Conservation (phyloP, 2,113 vertebrate species). For the Rhodinocichla rosea region DNA sequence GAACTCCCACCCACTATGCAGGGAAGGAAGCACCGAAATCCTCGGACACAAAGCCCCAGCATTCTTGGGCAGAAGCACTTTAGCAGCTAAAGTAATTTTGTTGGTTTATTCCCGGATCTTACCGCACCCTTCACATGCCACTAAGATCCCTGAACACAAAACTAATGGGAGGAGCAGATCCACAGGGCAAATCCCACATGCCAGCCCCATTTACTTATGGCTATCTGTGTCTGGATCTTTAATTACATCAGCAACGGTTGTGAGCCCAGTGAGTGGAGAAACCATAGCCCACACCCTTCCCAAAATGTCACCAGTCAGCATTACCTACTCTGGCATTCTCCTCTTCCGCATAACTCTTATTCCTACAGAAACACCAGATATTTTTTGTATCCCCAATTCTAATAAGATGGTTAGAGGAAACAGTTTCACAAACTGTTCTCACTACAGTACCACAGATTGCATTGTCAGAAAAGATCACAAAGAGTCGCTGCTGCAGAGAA, state of each 20-base stretch:
- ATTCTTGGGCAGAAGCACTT: neutral
- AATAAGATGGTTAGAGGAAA: accelerated
- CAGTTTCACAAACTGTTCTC: accelerated
- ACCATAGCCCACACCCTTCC: constrained; percentile 69
- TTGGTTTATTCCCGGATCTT: neutral
- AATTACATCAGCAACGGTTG: constrained; percentile 77
- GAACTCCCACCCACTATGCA: neutral
- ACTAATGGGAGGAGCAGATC: neutral
- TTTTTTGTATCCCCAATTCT: neutral
- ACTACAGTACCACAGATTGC: accelerated
- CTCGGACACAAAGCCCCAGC: neutral
- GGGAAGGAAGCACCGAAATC: neutral
- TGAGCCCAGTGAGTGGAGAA: constrained; percentile 71
- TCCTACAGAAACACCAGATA: neutral
- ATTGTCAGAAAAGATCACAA: accelerated
- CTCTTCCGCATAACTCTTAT: neutral
- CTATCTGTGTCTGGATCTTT: constrained; percentile 81
- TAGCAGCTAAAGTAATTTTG: accelerated
- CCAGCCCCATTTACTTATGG: constrained; percentile 72
- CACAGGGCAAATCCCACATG: neutral
- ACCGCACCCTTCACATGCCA: neutral
- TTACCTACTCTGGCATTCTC: constrained; percentile 23
- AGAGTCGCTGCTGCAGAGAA: accelerated
- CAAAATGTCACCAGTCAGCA: constrained; percentile 27
- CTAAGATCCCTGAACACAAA: neutral